phyloP scores from a whole-genome alignment of 1,140 invertebrate species.

The Teleogryllus occipitalis region DNA sequence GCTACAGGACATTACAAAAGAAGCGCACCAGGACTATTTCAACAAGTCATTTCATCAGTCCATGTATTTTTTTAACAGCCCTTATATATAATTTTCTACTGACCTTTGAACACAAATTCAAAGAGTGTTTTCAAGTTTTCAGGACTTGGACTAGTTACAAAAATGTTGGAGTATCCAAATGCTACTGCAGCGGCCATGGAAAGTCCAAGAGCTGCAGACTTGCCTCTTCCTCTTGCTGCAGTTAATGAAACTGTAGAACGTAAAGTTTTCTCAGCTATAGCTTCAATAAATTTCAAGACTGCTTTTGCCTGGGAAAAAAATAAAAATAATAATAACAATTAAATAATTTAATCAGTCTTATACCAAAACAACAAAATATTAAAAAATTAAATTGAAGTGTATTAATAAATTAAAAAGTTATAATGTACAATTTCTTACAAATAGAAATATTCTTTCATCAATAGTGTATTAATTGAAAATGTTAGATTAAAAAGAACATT shows the following conservation, averaged over 20 bases:
- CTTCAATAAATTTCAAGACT: conserved; percentile 88
- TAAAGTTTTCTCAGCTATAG: conserved; percentile 86
- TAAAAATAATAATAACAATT: no score
- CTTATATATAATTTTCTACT: conserved; percentile 18
- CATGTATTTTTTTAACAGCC: not conserved
- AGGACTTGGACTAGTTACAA: conserved; percentile 94
- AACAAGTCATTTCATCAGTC: not conserved
- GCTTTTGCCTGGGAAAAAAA: conserved; percentile 42
- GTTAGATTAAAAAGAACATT: no score
- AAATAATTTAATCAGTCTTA: no score
- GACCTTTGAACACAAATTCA: conserved; percentile 90
- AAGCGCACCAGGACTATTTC: no score
- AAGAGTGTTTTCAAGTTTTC: conserved; percentile 98
- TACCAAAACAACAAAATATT: no score
- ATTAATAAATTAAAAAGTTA: no score
- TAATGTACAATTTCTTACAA: no score
- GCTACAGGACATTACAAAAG: no score
- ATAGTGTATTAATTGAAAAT: no score
- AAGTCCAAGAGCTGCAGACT: conserved; percentile 95
- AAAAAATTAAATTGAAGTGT: no score
- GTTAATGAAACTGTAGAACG: conserved; percentile 90
- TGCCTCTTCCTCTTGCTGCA: conserved; percentile 92
- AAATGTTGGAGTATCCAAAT: conserved; percentile 94
- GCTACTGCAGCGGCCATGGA: conserved; percentile 78
- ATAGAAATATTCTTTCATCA: no score